Percentiles rank a stretch among this genome's conserved stretches.
These are phyloP conservation scores for Sphaerodactylus townsendi DNA, from an alignment of 2,113 vertebrate species.

Conservation along the genomic window DNA sequence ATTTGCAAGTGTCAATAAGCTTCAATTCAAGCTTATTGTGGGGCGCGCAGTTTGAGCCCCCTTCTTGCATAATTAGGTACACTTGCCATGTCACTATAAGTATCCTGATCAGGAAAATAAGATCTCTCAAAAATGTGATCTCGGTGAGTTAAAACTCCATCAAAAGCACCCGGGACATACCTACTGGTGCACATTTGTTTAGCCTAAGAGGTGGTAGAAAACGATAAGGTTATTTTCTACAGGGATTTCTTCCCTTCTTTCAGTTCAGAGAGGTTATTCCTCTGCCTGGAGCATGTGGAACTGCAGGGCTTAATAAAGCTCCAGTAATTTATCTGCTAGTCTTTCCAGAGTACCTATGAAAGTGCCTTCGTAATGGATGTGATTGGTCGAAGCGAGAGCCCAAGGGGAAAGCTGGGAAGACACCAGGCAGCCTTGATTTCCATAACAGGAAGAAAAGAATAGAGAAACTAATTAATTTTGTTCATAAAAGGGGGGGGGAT, in stretches of 20 bases:
- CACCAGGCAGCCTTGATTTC: slow-evolving; percentile 56
- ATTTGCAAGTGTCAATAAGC: not conserved
- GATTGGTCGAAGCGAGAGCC: slow-evolving; percentile 39
- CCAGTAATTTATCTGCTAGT: slow-evolving; percentile 45
- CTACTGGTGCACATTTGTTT: slow-evolving; percentile 35
- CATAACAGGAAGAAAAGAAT: slow-evolving; percentile 43
- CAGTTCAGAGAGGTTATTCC: slow-evolving; percentile 36
- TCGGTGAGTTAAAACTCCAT: not conserved
- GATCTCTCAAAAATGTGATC: not conserved
- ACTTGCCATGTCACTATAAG: not conserved
- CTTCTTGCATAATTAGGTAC: not conserved
- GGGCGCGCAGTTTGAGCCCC: not conserved
- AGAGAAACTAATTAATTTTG: slow-evolving; percentile 69
- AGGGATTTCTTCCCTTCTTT: slow-evolving; percentile 1
- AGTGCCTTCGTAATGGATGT: slow-evolving; percentile 35
- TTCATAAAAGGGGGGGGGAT: slow-evolving; percentile 66
- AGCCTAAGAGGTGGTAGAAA: slow-evolving; percentile 43
- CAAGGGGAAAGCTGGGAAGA: slow-evolving; percentile 47
- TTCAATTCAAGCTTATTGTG: not conserved
- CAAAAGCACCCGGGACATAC: not conserved
- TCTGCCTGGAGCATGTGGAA: slow-evolving; percentile 37
- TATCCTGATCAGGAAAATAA: not conserved
- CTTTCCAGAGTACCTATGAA: slow-evolving; percentile 43
- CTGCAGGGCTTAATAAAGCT: slow-evolving; percentile 47
- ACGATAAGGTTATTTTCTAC: slow-evolving; percentile 19